phyloP scores from a whole-genome alignment of 2,113 vertebrate species.

The Kryptolebias marmoratus region DNA sequence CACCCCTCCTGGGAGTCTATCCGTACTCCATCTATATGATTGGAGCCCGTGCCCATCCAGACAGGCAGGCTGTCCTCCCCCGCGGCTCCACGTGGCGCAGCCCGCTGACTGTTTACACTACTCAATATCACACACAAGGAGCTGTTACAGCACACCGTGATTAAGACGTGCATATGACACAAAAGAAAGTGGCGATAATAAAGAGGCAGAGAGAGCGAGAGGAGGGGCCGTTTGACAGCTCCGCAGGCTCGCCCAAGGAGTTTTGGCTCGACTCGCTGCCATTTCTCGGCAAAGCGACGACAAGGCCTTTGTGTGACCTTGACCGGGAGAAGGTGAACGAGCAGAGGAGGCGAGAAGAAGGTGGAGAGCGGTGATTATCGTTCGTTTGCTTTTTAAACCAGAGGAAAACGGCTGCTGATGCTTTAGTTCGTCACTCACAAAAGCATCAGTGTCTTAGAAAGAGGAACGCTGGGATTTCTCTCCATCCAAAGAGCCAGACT shows the following conservation, averaged over 20 bases:
- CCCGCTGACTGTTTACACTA: constrained; percentile 75
- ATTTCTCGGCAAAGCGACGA: constrained; percentile 63
- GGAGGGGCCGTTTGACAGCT: constrained; percentile 49
- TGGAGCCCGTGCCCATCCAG: constrained; percentile 52
- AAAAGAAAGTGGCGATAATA: constrained; percentile 60
- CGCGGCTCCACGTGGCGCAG: constrained; percentile 56
- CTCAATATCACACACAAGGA: constrained; percentile 71
- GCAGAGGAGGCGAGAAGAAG: constrained; percentile 43
- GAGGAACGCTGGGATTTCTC: constrained; percentile 26
- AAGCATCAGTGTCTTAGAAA: constrained; percentile 16
- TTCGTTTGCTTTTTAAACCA: constrained; percentile 33
- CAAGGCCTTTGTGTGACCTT: constrained; percentile 73
- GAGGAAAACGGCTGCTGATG: constrained; percentile 31
- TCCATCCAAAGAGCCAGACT: constrained; percentile 42
- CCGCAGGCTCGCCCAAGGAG: constrained; percentile 47
- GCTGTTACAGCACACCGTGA: constrained; percentile 59
- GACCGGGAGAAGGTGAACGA: constrained; percentile 68
- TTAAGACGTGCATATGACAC: constrained; percentile 55
- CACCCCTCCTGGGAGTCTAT: constrained; percentile 65
- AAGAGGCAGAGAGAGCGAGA: constrained; percentile 13
- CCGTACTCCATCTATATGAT: constrained; percentile 77
- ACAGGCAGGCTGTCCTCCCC: constrained; percentile 60
- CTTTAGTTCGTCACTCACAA: constrained; percentile 33
- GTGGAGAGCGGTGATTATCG: constrained; percentile 47
- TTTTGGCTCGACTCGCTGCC: constrained; percentile 52